phyloP scores from a whole-genome alignment of 2,113 vertebrate species.

The Corythornis vintsioides region DNA sequence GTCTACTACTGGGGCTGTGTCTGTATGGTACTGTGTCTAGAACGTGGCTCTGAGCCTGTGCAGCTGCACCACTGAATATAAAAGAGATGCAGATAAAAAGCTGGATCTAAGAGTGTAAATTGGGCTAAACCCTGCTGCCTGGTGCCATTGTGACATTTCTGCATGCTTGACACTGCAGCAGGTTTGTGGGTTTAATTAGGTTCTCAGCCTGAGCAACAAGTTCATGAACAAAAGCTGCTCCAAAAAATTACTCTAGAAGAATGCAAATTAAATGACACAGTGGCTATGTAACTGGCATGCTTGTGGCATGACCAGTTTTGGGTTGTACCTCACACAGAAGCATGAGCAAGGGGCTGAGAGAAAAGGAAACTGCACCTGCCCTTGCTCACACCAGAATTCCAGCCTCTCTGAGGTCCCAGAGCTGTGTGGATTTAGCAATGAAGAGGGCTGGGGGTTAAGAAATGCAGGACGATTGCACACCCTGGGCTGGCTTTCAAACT shows the following conservation, averaged over 20 bases:
- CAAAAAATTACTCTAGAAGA: background rate
- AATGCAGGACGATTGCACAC: background rate
- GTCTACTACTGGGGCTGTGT: background rate
- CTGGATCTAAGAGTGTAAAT: background rate
- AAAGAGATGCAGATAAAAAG: slow-evolving; percentile 8
- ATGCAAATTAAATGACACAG: background rate
- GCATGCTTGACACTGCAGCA: background rate
- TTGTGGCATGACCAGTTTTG: background rate
- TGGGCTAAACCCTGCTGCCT: slow-evolving; percentile 10
- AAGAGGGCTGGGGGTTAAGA: background rate
- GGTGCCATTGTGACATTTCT: background rate
- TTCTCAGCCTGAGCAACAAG: background rate
- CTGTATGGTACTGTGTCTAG: background rate
- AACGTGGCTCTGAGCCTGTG: background rate
- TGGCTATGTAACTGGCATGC: background rate
- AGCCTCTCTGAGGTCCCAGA: background rate
- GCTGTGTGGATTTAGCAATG: background rate
- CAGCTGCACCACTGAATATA: background rate
- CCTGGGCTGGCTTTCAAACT: background rate
- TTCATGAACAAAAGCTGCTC: background rate
- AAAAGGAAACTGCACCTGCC: background rate
- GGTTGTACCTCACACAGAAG: background rate
- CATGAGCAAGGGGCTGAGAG: background rate
- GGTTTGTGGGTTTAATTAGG: slow-evolving; percentile 2
- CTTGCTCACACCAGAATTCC: background rate